Base-by-base conservation (phyloP, 2,797 vertebrate species). In the Novumbra hubbsi region DNA sequence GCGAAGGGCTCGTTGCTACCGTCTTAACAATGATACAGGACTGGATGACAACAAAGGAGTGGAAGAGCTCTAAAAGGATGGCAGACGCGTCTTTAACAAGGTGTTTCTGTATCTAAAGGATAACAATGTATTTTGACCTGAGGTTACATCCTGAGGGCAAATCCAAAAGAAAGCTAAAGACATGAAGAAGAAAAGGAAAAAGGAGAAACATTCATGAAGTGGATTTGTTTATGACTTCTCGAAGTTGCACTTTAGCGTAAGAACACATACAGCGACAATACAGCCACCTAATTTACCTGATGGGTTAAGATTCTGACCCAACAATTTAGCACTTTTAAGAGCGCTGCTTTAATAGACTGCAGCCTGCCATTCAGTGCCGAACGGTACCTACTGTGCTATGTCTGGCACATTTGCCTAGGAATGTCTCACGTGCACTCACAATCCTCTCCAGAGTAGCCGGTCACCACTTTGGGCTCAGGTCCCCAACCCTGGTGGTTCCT, bases 371-470 rank as follows among this genome's bases (percentile, higher is more conserved):
- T 27, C 11, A 55, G 19, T n/a, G 60, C 60, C 14, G 15, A 63
- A 63, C 15, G 27, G 24, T 30, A 30, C 27, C 24, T 63, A 63
- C 27, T 30, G 1, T 64, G 32, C 28, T 3, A 0, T 64, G 16
- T 64, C 24, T 24, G 1, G 24, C 2, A 60, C 55, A 60, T 60
- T 45, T 14, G 41, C 11, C 41, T 45, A 1, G 9, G 12, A 12
- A 12, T 45, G 12, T 14, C 41, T 45, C 12, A 11, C 1, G 5
- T 45, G 12, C 67, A 95, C 96, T 96, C 88, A 99, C 98, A 93
- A 7, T 99, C 98, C 80, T 99, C 98, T 87, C 97, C 97, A 0
- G 98, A 98, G 84, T 95, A 97, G 0, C 95, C 95, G 0, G 87
- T 89, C 80, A 95, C 90, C 24, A 95, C n/a, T 27, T 85, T 91